Base-by-base conservation (phyloP, 2,113 vertebrate genomes). In the Psittacus erithacus region DNA sequence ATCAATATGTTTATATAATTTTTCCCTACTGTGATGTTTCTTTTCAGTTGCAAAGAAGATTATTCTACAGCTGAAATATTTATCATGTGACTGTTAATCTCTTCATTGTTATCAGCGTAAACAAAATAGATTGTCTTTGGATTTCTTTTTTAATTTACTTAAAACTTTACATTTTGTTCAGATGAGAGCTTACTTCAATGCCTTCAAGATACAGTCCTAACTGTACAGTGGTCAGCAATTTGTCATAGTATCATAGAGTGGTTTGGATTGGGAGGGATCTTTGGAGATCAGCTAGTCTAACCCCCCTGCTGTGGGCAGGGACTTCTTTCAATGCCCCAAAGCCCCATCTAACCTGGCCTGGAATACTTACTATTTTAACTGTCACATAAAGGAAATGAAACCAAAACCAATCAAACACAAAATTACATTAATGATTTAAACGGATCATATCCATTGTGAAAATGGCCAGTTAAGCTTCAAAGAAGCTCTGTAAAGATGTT, bases 11-110 rank as follows among this genome's bases (percentile, higher is more conserved):
- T 97, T 79, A 93, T 71, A 94, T 95, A 79, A 59, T 95, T 97
- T 97, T 74, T 74, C 86, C 65, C 62, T 81, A 65, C 67, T 78
- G 31, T 39, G 71, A 88, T 92, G 88, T 83, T 84, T 95, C 81
- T 96, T 91, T 94, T 77, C 81, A 90, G 74, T 93, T 94, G 87
- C 80, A 97, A 97, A 98, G 97, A 97, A 95, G 97, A 98, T 98
- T 97, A 97, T 77, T 95, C 69, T 68, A 53, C 67, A 94, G 92
- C 84, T 86, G 81, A 96, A 94, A 97, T 95, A 97, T 95, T 96
- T 95, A 94, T 89, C 86, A 97, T 90, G 80, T 90, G 94, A 94
- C 95, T 49, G 86, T 83, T 97, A 98, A 97, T 97, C 97, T 92
- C 69, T 91, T 88, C 90, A 44, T 71, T 93, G 89, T 97, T 92